Base-by-base conservation (phyloP, 2,113 vertebrate species). In the Symphodus melops region DNA sequence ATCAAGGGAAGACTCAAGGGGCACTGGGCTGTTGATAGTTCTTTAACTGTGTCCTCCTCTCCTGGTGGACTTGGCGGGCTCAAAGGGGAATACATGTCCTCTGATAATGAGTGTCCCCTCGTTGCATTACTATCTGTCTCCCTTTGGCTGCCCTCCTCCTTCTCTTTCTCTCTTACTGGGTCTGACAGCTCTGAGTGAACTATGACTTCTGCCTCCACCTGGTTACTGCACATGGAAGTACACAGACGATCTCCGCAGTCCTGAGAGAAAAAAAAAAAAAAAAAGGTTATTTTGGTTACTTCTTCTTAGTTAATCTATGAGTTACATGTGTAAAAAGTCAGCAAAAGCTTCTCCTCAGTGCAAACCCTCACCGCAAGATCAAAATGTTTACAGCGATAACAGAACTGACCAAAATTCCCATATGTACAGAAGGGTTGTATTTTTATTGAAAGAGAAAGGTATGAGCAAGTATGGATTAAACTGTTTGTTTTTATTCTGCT, bases 171-270 rank as follows among this genome's bases (percentile, higher is more conserved):
- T 82, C 85, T 92, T 67, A 79, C 84, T 28, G 92, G 93, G 14
- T 97, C 95, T 14, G 95, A 94, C 72, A 97, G 95, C 89, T 97
- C 96, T 3, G 97, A 98, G 88, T 99, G 98, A 82, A 99, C 97
- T 0, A 99, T 98, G 81, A 99, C 97, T 25, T 98, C 96, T 0
- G 98, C 97, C 88, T 99, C 96, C 55, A 99, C 95, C 88, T 96
- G 95, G 90, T 97, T 96, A 56, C 93, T 90, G 88, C 79, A 95
- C 80, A 92, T 77, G 1, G 94, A 92, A 0, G 77, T 52, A 9
- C 91, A 90, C 42, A 91, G 94, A 84, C 92, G 94, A 75, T 90
- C 95, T 9, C 84, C 85, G 19, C 61, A 9, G 65, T 82, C 88
- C 85, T 90, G 84, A 54, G n/a, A n/a, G n/a, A n/a, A n/a, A n/a